Conservation (phyloP, 2,888 invertebrate species). For the Abrostola tripartita region DNA sequence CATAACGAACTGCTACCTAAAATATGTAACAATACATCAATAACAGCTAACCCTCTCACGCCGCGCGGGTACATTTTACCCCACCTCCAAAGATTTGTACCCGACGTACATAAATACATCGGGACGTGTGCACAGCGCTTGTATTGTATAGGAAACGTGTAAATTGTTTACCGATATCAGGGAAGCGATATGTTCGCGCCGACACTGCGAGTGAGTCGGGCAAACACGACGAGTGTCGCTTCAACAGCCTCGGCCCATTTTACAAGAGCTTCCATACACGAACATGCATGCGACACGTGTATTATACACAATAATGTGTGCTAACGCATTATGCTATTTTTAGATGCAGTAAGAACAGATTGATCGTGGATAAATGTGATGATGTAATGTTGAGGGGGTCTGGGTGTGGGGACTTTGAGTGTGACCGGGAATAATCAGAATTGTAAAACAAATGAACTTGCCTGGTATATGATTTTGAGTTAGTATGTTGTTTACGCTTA, state of each 20-base stretch:
- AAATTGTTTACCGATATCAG: conserved; percentile 71
- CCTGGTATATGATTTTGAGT: too few species aligned
- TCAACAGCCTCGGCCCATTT: conserved; percentile 55
- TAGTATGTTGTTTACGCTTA: conserved; percentile 16
- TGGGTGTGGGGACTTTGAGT: conserved; percentile 2
- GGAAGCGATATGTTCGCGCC: conserved; percentile 63
- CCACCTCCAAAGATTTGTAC: conserved; percentile 57
- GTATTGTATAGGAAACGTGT: conserved; percentile 63
- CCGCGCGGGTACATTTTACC: conserved; percentile 51
- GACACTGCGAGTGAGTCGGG: conserved; percentile 57
- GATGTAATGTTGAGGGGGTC: conserved; percentile 7
- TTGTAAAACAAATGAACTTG: too few species aligned
- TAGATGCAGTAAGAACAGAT: conserved; percentile 29
- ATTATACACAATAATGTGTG: conserved; percentile 43
- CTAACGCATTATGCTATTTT: conserved; percentile 32
- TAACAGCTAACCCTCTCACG: conserved; percentile 53
- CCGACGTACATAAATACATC: conserved; percentile 52
- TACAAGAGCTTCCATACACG: conserved; percentile 50
- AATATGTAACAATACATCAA: conserved; percentile 56
- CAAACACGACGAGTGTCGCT: conserved; percentile 58
- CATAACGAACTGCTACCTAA: conserved; percentile 37
- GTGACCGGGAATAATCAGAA: conserved; percentile 22
- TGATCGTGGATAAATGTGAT: conserved; percentile 13
- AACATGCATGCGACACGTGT: conserved; percentile 49
- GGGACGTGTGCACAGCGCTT: conserved; percentile 47